Evolutionary conservation across 2,797 vertebrate genomes (phyloP).

Genomic region (Chelidonichthys spinosus): DNA sequence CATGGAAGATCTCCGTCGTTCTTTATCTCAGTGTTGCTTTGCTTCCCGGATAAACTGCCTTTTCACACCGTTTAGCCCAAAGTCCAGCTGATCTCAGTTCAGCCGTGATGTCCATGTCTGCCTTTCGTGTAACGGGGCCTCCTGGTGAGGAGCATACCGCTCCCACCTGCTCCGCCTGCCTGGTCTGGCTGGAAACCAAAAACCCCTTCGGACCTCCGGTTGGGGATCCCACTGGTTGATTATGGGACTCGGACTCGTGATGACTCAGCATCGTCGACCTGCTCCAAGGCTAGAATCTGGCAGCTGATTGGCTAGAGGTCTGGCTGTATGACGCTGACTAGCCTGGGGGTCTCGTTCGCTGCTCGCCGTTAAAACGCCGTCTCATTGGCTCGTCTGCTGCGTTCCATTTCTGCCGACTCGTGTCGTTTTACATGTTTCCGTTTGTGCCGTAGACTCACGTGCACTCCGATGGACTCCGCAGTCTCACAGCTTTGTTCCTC

Average conservation of each 20-base stretch:
- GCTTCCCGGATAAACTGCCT: constrained; percentile 62
- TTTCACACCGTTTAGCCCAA: constrained; percentile 41
- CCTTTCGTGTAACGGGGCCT: constrained; percentile 55
- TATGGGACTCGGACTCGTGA: no score
- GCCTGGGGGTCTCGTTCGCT: neutral
- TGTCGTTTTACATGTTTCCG: no score
- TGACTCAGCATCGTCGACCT: no score
- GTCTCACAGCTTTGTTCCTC: neutral
- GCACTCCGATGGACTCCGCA: constrained; percentile 15
- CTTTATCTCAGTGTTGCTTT: constrained; percentile 22
- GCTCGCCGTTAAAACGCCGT: neutral
- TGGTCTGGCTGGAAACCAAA: constrained; percentile 23
- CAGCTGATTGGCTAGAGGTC: constrained; percentile 56
- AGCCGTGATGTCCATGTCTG: constrained; percentile 50
- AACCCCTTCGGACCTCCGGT: constrained; percentile 2
- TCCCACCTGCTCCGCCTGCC: constrained; percentile 15
- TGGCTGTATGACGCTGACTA: constrained; percentile 54
- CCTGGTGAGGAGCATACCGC: constrained; percentile 14
- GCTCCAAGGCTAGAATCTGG: constrained; percentile 1
- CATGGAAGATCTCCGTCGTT: no score
- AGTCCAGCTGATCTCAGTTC: constrained; percentile 61
- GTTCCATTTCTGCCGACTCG: no score
- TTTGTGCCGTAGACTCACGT: neutral
- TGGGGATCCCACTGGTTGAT: neutral
- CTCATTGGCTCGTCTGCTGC: no score